Evolutionary conservation across 2,888 invertebrate species (phyloP), one percentile per base, ranked within the genome.

Genomic region (Sminthurinus aureus): DNA sequence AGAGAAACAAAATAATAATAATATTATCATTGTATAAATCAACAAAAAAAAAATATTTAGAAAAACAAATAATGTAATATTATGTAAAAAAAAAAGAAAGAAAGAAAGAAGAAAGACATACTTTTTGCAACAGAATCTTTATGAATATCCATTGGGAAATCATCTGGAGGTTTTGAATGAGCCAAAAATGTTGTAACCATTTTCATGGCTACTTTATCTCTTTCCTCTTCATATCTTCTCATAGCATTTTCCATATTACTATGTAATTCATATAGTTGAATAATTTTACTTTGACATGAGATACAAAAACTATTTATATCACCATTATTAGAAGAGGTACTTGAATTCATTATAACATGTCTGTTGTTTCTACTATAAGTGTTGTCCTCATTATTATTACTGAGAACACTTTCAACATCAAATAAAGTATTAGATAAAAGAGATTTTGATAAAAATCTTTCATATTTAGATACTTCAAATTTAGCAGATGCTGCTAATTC

Each of bases 201-300:
- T 9, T 66, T 77, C 26, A 83, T 58, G 22, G 85, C 84, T 9
- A 85, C 38, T 73, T 79, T 82, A 52, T 85, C 85, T 26, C 85
- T 81, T 20, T 82, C 69, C 22, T 79, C 76, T 67, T 85, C 85
- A 71, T 82, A 85, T 22, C 38, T 51, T 20, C 51, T 82, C 0
- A 73, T 71, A 13, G 80, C 80, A 18, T 74, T 67, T 26, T 82
- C 81, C 80, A 84, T 79, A 0, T 64, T 73, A 22, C 58, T n/a
- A 78, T 85, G 80, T 11, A 79, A n/a, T 9, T 83, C 81, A 66
- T 80, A 73, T 11, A 85, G 50, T 18, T 26, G 18, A 18, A 71
- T 64, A 22, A 85, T 78, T 22, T 84, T 78, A n/a, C 75, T 24
- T 69, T 82, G 64, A 73, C 85, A 85, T 6, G 15, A 66, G 58